Base-by-base conservation (phyloP, 2,113 vertebrate species). In the Odobenus rosmarus region DNA sequence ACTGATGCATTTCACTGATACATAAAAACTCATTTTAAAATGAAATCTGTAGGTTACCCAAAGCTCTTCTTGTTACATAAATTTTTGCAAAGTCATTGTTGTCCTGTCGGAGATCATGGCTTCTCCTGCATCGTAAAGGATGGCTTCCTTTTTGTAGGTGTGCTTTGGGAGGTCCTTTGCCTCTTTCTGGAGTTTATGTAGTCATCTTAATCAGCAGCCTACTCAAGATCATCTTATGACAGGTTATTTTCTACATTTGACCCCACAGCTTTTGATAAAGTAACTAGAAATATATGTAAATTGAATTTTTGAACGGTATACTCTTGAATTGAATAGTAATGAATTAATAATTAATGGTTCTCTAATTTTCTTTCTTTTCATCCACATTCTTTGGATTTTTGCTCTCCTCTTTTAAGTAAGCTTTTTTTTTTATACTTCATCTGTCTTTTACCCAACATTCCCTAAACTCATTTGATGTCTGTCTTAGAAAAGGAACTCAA, bases 401-500 rank as follows among this genome's bases (percentile, higher is more conserved):
- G 7, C 26, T 64, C n/a, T 91, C 59, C 9, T 81, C 24, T 93
- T 90, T 93, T 74, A 67, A 92, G 19, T 80, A 28, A 64, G 13
- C 21, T 94, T 33, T 96, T 39, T 86, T 96, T 36, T 84, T 94
- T 93, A 31, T 76, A 80, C 15, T 64, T 67, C 39, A 55, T 92
- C 24, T 26, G 6, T 79, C 55, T 97, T 95, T 67, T 51, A 93
- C 24, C 4, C 57, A 93, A 0, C 3, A 61, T 88, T 72, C 49
- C 55, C 4, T 84, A 36, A 95, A 46, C 46, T 77, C 42, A 71
- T 76, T 85, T 92, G 53, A 81, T 11, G 12, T 62, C 82, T 95
- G 16, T n/a, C 42, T 90, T 86, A 36, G 71, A 64, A 92, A 95
- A 89, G 74, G 28, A 90, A n/a, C 83, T 19, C 8, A 16, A 90